Base-by-base conservation (phyloP, 2,888 invertebrate species). In the Cheilosia urbana region DNA sequence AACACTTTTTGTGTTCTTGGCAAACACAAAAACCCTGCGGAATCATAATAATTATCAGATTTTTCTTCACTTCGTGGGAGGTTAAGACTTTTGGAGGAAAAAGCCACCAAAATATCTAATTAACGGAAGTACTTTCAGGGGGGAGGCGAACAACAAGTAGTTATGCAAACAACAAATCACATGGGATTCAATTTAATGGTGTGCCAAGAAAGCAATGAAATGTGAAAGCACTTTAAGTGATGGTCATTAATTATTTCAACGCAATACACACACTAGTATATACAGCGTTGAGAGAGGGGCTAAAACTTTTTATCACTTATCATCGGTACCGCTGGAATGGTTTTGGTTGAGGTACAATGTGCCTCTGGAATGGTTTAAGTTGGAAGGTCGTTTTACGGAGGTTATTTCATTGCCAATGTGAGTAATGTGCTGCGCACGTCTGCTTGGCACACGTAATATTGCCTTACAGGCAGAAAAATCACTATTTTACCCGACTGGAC, bases 41-140 rank as follows among this genome's bases (percentile, higher is more conserved):
- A 57, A 57, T 83, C 66, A 72, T 80, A 60, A 72, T 80, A 60
- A 80, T 73, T 73, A 58, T 80, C 40, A 62, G 73, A 62, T 58
- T 73, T 78, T 66, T 68, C 55, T 65, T 37, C 45, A 63, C 42
- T 21, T 76, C 66, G 17, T 15, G 58, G 45, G 7, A 63, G 51
- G 57, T 63, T 63, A 47, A 24, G 53, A 21, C 49, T 58, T 58
- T 71, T 45, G 21, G 7, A 19, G 47, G 51, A n/a, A 75, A 81
- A 62, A 24, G 47, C 37, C 76, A 69, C 37, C 57, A 63, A 62
- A 47, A 73, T 73, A 40, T 57, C 17, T 73, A 47, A 65, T 73
- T 57, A 82, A 71, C 58, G 76, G 58, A 81, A 76, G 58, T 71
- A 47, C 51, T 34, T 58, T 63, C 62, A 66, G 37, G 11, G 11